Evolutionary conservation across 2,888 invertebrate species (phyloP).

Genomic region (Drosophila rubida): DNA sequence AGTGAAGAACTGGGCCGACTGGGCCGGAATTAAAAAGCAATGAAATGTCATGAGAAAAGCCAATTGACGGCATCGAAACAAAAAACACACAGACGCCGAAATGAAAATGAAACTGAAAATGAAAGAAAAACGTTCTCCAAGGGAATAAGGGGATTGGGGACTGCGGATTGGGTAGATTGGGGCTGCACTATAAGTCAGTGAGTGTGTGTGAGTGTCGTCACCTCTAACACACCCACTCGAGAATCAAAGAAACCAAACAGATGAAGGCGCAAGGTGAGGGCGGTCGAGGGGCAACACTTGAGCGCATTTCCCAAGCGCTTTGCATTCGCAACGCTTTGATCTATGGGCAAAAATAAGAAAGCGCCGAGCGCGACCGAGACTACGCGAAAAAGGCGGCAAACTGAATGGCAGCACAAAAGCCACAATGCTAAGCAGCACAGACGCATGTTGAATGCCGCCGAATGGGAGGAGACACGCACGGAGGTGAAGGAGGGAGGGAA

Average conservation of each 20-base stretch:
- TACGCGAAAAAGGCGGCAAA: constrained; percentile 7
- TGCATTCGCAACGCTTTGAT: constrained; percentile 62
- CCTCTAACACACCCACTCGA: constrained; percentile 57
- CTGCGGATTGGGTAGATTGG: neutral
- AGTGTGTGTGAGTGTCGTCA: constrained; percentile 44
- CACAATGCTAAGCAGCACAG: constrained; percentile 4
- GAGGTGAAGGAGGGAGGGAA: no score
- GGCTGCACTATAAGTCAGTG: neutral
- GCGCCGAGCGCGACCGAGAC: no score
- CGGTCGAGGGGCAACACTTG: constrained; percentile 47
- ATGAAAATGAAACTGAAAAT: no score
- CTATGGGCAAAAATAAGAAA: constrained; percentile 39
- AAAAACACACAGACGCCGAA: no score
- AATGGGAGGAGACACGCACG: no score
- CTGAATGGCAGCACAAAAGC: constrained; percentile 17
- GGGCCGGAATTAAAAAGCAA: constrained; percentile 67
- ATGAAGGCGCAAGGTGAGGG: neutral
- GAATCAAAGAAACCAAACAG: constrained; percentile 45
- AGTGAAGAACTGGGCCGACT: constrained; percentile 42
- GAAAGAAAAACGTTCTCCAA: constrained; percentile 5
- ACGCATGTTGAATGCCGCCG: no score
- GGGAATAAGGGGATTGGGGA: neutral
- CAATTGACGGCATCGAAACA: constrained; percentile 46
- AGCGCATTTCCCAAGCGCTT: constrained; percentile 57
- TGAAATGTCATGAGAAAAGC: constrained; percentile 57